Base-by-base conservation (phyloP, 2,888 invertebrate species). In the Cryptophagus acutangulus region DNA sequence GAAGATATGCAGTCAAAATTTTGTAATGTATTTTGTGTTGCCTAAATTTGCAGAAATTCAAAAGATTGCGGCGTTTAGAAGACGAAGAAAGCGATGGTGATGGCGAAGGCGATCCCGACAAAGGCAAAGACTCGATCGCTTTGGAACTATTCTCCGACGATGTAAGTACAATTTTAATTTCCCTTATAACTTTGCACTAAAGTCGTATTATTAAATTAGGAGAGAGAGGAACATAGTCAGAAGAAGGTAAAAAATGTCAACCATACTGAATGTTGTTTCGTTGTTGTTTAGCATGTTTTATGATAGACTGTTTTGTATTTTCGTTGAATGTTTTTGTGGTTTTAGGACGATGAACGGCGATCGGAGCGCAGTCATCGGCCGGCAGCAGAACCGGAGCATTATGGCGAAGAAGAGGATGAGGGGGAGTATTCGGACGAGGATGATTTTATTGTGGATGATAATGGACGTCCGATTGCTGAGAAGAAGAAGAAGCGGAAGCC, bases 401-500 rank as follows among this genome's bases (percentile, higher is more conserved):
- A 79, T 60, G 86, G 83, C 47, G 88, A 87, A 47, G 86, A 84
- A 24, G 84, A 81, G 51, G 81, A 81, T 25, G 88, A 88, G 54
- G 79, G 84, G 43, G 86, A 88, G 46, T 81, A 83, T 55, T 88
- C 88, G 0, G 90, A 91, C 65, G 87, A 88, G 2, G 94, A 94
- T 73, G 94, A 94, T 67, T 99, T 99, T 65, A 97, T 99, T 62
- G 97, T 97, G 0, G 95, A 94, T 61, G 95, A 94, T 61, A 91
- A 96, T 59, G 94, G 90, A 1, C 76, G 86, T 52, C 92, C 93
- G 0, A 85, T 93, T 42, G 80, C 84, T 4, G 87, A 86, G 49
- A 82, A 84, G 49, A 82, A 84, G 59, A 87, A 83, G 66, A 87
- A 84, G 59, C 76, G 84, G 10, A 85, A 82, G 58, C 86, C 82